These are phyloP conservation scores for Verasper variegatus DNA, from an alignment of 2,113 vertebrate genomes.

Conservation along the genomic window DNA sequence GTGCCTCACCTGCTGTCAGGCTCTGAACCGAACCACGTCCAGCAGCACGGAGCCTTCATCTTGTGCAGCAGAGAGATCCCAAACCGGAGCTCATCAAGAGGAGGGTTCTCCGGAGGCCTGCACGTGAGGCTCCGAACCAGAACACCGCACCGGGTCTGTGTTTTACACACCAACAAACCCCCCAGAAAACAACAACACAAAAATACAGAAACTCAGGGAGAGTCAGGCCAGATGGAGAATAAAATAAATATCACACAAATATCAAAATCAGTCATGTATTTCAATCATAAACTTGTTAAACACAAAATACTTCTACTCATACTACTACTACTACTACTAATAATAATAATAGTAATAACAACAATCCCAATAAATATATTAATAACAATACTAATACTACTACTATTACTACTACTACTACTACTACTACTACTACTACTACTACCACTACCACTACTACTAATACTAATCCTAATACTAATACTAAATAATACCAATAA, in stretches of 20 bases:
- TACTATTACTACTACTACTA: too few relatives aligned
- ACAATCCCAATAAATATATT: not conserved
- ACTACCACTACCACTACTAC: too few relatives aligned
- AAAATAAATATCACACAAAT: not conserved
- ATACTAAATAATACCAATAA: not conserved
- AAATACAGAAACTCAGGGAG: not conserved
- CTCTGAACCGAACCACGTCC: constrained; percentile 6
- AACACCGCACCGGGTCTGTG: too few relatives aligned
- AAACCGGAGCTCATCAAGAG: not conserved
- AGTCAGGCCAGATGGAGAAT: not conserved
- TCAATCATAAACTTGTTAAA: not conserved
- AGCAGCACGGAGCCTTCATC: not conserved
- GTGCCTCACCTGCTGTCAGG: constrained; percentile 15
- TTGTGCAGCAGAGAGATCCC: not conserved
- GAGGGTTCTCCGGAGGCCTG: not conserved
- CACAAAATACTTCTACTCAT: not conserved
- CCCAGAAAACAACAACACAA: not conserved
- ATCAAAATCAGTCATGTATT: not conserved
- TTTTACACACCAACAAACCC: too few relatives aligned
- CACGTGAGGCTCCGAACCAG: not conserved
- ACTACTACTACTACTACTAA: too few relatives aligned
- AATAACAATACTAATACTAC: not conserved
- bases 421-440: too few relatives aligned
- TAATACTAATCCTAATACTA: not conserved
- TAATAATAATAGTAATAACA: not conserved